phyloP scores from a whole-genome alignment of 1,140 invertebrate species.

The Ceratina australensis region DNA sequence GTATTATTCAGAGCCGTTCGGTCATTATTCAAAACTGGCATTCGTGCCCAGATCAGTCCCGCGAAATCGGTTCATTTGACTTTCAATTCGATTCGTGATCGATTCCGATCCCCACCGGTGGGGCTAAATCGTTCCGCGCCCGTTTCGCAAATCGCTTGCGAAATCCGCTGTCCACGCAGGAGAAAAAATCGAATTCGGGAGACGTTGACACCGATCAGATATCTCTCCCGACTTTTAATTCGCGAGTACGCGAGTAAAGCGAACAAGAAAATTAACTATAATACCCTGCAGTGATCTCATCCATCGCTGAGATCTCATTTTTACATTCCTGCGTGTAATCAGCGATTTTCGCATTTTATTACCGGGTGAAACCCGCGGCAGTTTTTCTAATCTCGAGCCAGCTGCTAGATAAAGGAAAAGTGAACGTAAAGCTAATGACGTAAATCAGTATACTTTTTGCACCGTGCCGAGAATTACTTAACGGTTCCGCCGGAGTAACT shows the following conservation, averaged over 20 bases:
- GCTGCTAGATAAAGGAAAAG: background rate
- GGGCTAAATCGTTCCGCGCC: constrained; percentile 14
- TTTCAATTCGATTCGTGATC: constrained; percentile 28
- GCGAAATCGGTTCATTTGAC: constrained; percentile 20
- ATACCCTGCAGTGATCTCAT: background rate
- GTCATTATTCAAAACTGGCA: background rate
- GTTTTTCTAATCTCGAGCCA: too few relatives aligned
- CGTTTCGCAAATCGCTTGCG: constrained; percentile 40
- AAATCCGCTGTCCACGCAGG: constrained; percentile 29
- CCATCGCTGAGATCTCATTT: background rate
- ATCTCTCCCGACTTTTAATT: too few relatives aligned
- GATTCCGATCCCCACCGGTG: background rate
- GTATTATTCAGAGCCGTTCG: background rate
- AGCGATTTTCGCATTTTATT: too few relatives aligned
- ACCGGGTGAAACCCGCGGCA: too few relatives aligned
- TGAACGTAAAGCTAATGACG: background rate
- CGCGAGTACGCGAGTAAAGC: too few relatives aligned
- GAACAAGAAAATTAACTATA: too few relatives aligned
- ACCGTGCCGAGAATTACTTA: background rate
- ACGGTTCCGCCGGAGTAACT: background rate
- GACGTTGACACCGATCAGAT: background rate
- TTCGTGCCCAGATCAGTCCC: background rate
- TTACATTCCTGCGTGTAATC: too few relatives aligned
- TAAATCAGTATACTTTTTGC: background rate
- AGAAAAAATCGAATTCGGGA: constrained; percentile 23